phyloP scores from a whole-genome alignment of 2,113 vertebrate species.

The Shinisaurus crocodilurus region DNA sequence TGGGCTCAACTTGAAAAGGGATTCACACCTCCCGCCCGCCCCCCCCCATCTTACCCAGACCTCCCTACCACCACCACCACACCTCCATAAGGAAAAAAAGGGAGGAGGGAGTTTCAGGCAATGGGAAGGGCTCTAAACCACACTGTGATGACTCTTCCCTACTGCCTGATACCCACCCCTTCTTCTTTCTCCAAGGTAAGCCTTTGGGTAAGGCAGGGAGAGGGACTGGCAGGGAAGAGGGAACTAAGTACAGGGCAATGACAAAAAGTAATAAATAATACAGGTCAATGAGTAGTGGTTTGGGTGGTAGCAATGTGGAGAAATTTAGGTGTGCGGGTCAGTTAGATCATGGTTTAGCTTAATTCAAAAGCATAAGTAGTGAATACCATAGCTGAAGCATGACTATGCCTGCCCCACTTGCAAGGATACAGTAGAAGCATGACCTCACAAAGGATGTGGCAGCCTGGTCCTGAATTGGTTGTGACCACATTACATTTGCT shows the following conservation, averaged over 20 bases:
- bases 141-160: neutral
- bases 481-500: neutral
- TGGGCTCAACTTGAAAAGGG: too few species aligned
- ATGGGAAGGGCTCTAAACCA: neutral
- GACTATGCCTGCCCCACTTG: neutral
- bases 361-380: neutral
- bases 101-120: neutral
- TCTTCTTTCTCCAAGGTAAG: neutral
- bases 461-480: neutral
- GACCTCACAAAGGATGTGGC: neutral
- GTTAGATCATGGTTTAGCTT: neutral
- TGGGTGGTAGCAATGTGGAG: neutral
- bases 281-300: neutral
- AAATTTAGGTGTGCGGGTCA: too few species aligned
- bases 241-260: neutral
- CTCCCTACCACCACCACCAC: neutral
- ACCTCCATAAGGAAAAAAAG: neutral
- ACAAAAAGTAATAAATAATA: neutral
- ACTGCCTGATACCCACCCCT: neutral
- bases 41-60: neutral
- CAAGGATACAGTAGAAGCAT: neutral
- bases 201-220: neutral
- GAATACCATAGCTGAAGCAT: neutral
- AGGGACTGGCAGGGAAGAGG: neutral
- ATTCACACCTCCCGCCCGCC: too few species aligned